Percentiles rank a stretch among this genome's conserved stretches.
phyloP scores from a whole-genome alignment of 2,113 vertebrate species.

The Oncorhynchus keta region DNA sequence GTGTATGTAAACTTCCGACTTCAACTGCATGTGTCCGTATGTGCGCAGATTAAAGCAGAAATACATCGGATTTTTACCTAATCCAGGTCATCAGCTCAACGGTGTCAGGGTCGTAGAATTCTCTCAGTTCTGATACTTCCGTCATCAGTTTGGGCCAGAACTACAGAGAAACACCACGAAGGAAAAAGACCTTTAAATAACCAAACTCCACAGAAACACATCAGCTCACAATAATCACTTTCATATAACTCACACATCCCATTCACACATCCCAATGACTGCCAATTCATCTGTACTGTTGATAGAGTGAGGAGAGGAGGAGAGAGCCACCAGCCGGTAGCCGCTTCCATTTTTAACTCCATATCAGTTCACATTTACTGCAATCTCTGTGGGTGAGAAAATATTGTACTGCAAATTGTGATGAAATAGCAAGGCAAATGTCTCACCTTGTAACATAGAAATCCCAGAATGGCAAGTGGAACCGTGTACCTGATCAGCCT shows the following conservation, averaged over 20 bases:
- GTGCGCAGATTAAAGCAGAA: slow-evolving; percentile 39
- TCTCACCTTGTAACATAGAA: slow-evolving; percentile 90
- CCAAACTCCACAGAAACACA: background rate
- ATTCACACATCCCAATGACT: background rate
- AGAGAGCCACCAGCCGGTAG: background rate
- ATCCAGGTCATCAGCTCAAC: slow-evolving; percentile 99
- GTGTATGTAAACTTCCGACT: too few relatives aligned
- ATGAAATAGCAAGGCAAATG: slow-evolving; percentile 29
- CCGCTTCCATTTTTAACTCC: background rate
- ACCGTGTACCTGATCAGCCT: slow-evolving; percentile 78
- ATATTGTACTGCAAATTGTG: slow-evolving; percentile 38
- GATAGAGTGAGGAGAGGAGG: background rate
- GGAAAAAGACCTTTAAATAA: background rate
- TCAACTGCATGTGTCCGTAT: background rate
- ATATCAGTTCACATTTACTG: slow-evolving; percentile 13
- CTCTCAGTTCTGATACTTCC: slow-evolving; percentile 91
- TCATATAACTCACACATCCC: background rate
- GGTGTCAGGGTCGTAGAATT: slow-evolving; percentile 98
- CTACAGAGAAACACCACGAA: slow-evolving; percentile 60
- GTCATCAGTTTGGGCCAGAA: slow-evolving; percentile 93
- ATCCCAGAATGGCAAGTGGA: slow-evolving; percentile 77
- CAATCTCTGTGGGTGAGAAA: slow-evolving; percentile 11
- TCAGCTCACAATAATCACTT: background rate
- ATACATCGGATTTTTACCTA: slow-evolving; percentile 75
- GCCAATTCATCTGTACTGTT: background rate